These are phyloP conservation scores for Nasua narica DNA, from an alignment of 2,797 vertebrate species.

Conservation along the genomic window DNA sequence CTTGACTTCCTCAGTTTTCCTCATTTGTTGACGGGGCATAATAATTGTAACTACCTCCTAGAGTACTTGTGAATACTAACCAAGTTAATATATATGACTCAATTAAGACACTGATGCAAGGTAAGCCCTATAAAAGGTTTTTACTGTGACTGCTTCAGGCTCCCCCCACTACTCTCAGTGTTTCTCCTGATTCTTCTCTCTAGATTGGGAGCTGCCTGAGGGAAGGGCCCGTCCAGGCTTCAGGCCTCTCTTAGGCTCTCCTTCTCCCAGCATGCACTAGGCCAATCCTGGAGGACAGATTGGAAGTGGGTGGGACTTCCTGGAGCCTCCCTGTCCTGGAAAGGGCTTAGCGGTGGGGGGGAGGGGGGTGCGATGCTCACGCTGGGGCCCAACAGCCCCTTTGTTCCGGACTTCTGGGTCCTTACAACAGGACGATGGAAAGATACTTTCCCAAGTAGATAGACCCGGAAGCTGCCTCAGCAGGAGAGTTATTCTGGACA, in stretches of 20 bases:
- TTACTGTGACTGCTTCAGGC: not conserved
- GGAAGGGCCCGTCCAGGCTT: not conserved
- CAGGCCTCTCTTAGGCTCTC: not conserved
- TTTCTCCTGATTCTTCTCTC: not conserved
- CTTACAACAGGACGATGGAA: not conserved
- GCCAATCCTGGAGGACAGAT: not conserved
- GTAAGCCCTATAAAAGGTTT: slow-evolving; percentile 6
- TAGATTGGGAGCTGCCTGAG: not conserved
- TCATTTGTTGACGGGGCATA: not conserved
- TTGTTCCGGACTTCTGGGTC: not conserved
- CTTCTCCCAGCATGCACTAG: not conserved
- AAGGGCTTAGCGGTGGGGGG: not conserved
- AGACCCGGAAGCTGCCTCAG: not conserved
- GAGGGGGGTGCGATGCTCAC: accelerated
- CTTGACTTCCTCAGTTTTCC: not conserved
- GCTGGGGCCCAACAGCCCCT: not conserved
- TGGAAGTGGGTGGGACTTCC: not conserved
- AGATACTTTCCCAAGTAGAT: not conserved
- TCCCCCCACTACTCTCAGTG: not conserved
- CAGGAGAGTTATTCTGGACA: not conserved
- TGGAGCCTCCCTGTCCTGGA: not conserved
- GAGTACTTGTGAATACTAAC: not conserved
- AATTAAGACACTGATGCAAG: slow-evolving; percentile 14
- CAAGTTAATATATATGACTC: slow-evolving; percentile 20
- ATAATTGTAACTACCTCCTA: not conserved